Base-by-base conservation (phyloP, 2,888 invertebrate genomes). In the Caenorhabditis sp. region DNA sequence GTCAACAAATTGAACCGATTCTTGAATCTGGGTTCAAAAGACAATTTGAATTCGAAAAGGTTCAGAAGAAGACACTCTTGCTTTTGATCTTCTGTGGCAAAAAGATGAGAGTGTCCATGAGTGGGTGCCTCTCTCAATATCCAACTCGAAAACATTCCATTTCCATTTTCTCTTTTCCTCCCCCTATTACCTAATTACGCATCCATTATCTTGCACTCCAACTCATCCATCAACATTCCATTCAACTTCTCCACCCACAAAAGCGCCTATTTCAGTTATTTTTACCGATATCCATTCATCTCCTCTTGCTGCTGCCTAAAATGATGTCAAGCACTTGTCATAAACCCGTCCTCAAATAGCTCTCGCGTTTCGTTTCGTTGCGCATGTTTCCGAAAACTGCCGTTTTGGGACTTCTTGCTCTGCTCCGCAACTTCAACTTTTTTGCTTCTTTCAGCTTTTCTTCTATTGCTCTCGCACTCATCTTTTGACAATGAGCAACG, bases 261-360 rank as follows among this genome's bases (percentile, higher is more conserved):
- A 72, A 58, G 37, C 64, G 72, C 64, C 44, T 47, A 20, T 47
- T 62, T 64, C 24, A 18, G 55, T 64, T 47, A 40, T 53, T 58
- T 26, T 18, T 18, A 5, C 22, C 71, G 28, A n/a, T 40, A 28
- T 15, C 55, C 64, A 28, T 58, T 28, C 60, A 64, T 72, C 26
- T 58, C 55, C 50, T 64, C 62, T 64, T 71, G 58, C 61, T 44
- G 15, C 35, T 28, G 24, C 40, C 71, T 61, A 51, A 32, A 60
- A 68, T 76, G 76, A 76, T 76, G 76, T 76, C 76, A 76, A 67
- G 76, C 67, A 67, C 68, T 80, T 80, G 67, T 72, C 71, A 71
- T 72, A 67, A 80, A 80, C 62, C 71, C 68, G 62, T 67, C 71
- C 67, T 67, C 60, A 79, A 71, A 71, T 70, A 71, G 65, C 67